Conservation (phyloP, 1,140 invertebrate species). For the Gonatopus flavifemur region DNA sequence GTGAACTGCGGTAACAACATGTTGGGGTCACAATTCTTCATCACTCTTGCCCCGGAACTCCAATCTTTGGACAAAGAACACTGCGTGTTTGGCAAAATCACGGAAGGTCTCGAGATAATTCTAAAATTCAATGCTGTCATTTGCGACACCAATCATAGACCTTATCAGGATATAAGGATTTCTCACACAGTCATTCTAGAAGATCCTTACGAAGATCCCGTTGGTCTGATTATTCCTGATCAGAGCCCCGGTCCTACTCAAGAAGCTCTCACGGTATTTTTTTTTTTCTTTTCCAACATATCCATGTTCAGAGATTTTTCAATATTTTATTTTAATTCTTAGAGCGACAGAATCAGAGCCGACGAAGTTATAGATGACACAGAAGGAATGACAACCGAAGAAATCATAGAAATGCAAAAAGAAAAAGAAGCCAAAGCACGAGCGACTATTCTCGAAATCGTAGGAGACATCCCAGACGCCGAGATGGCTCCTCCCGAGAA, state of each 20-base stretch:
- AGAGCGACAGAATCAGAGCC: slow-evolving; percentile 87
- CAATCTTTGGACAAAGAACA: slow-evolving; percentile 92
- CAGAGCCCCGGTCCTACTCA: slow-evolving; percentile 85
- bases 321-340: slow-evolving; percentile 40
- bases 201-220: slow-evolving; percentile 93
- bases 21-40: slow-evolving; percentile 97
- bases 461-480: slow-evolving; percentile 95
- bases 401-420: slow-evolving; percentile 86
- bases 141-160: slow-evolving; percentile 87
- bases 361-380: slow-evolving; percentile 95
- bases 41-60: slow-evolving; percentile 87
- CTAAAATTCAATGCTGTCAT: slow-evolving; percentile 91
- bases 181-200: slow-evolving; percentile 96
- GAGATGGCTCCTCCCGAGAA: slow-evolving; percentile 98
- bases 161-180: slow-evolving; percentile 95
- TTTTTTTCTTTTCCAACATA: neutral
- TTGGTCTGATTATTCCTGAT: slow-evolving; percentile 73
- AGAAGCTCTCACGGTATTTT: slow-evolving; percentile 68
- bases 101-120: slow-evolving; percentile 90
- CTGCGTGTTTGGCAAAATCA: slow-evolving; percentile 95
- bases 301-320: neutral
- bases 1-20: slow-evolving; percentile 92
- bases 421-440: slow-evolving; percentile 93
- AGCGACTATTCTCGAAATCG: slow-evolving; percentile 97
- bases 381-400: slow-evolving; percentile 77